phyloP scores from a whole-genome alignment of 2,113 vertebrate species.

The Hemibagrus wyckioides region DNA sequence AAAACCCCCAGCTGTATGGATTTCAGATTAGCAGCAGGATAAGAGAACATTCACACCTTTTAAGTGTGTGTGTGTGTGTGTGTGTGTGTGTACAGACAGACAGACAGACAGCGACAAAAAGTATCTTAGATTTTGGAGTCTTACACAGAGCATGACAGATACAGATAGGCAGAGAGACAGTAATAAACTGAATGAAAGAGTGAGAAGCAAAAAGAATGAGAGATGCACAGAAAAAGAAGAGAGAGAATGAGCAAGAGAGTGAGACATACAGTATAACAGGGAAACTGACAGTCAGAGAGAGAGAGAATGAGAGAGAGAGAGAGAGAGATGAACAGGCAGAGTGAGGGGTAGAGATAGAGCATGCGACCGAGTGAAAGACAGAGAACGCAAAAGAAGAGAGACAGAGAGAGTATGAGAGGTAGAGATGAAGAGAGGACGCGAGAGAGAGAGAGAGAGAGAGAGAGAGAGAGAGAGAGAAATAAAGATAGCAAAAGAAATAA shows the following conservation, averaged over 20 bases:
- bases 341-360: not conserved
- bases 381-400: not conserved
- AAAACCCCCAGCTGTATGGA: constrained; percentile 23
- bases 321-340: not conserved
- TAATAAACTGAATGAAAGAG: not conserved
- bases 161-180: not conserved
- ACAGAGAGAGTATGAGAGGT: not conserved
- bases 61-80: constrained; percentile 13
- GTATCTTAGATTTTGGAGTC: not conserved
- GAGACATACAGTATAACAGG: too few species aligned
- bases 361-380: not conserved
- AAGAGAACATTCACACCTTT: not conserved
- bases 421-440: not conserved
- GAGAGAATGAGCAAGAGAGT: too few species aligned
- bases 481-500: not conserved
- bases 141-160: too few species aligned
- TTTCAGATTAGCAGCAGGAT: constrained; percentile 22
- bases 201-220: not conserved
- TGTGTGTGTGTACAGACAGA: not conserved
- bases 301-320: not conserved
- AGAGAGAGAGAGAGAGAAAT: not conserved
- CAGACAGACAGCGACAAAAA: not conserved
- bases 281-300: too few species aligned
- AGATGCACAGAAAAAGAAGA: not conserved
- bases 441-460: not conserved